Percentiles rank a stretch among this genome's conserved stretches.
Conservation (phyloP, 2,888 invertebrate species). For the Agelastica alni region DNA sequence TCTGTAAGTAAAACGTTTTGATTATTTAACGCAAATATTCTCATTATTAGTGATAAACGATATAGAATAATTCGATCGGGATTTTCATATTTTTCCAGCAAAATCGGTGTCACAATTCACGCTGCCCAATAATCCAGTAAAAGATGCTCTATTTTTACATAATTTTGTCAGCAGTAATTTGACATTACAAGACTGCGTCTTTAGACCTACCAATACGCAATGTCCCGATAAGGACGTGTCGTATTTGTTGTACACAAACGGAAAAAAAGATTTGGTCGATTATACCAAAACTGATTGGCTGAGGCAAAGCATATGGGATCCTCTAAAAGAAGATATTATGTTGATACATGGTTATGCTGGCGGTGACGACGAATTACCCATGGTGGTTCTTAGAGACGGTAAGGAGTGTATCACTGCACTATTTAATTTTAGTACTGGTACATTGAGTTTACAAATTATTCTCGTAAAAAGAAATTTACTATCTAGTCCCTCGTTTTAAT, state of each 20-base stretch:
- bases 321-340: conserved; percentile 70
- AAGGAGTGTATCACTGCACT: too few species aligned
- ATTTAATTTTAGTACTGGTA: too few species aligned
- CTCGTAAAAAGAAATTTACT: too few species aligned
- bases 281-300: conserved; percentile 72
- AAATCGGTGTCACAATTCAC: conserved; percentile 33
- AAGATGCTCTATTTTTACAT: conserved; percentile 67
- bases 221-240: conserved; percentile 74
- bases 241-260: conserved; percentile 67
- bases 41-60: too few species aligned
- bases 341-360: conserved; percentile 80
- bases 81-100: conserved; percentile 27
- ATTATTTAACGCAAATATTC: too few species aligned
- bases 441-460: too few species aligned
- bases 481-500: too few species aligned
- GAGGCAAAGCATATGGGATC: conserved; percentile 71
- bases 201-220: conserved; percentile 63
- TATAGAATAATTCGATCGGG: too few species aligned
- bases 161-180: conserved; percentile 64
- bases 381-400: conserved; percentile 75
- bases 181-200: conserved; percentile 66
- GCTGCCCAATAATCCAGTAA: conserved; percentile 59
- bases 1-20: too few species aligned
- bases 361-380: conserved; percentile 73
- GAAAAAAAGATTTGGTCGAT: conserved; percentile 60